phyloP scores from a whole-genome alignment of 2,888 invertebrate genomes.

The Lycia hirtaria region DNA sequence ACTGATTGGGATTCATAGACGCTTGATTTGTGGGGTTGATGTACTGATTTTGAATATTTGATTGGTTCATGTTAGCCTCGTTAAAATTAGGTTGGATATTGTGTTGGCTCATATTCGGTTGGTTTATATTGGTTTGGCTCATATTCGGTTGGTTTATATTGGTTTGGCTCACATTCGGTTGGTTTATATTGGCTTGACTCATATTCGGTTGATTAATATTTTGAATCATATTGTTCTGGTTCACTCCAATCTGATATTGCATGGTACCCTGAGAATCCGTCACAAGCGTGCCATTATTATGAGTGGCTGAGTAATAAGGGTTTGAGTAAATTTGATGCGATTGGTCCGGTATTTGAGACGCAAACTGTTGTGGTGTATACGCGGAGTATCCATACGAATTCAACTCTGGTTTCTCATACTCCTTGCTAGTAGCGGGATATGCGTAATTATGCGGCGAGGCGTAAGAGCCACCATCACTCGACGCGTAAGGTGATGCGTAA shows the following conservation, averaged over 20 bases:
- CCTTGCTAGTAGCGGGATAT: slow-evolving; percentile 57
- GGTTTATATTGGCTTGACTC: slow-evolving; percentile 30
- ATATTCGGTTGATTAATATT: slow-evolving; percentile 42
- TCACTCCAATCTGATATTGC: slow-evolving; percentile 38
- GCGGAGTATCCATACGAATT: slow-evolving; percentile 61
- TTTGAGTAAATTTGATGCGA: slow-evolving; percentile 62
- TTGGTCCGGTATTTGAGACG: slow-evolving; percentile 59
- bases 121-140: slow-evolving; percentile 12
- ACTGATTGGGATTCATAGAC: slow-evolving; percentile 5
- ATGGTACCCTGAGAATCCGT: slow-evolving; percentile 64
- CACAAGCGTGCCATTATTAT: slow-evolving; percentile 59
- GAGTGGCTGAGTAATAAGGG: slow-evolving; percentile 69
- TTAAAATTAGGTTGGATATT: slow-evolving; percentile 36
- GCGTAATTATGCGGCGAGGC: slow-evolving; percentile 56
- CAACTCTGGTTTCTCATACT: slow-evolving; percentile 64
- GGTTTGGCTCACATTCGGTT: slow-evolving; percentile 32
- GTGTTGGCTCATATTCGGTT: slow-evolving; percentile 5
- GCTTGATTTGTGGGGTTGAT: slow-evolving; percentile 7
- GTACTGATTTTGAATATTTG: slow-evolving; percentile 13
- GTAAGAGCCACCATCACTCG: slow-evolving; percentile 60
- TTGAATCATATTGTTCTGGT: slow-evolving; percentile 9
- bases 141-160: slow-evolving; percentile 41
- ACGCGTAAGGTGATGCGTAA: slow-evolving; percentile 57
- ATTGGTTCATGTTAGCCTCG: slow-evolving; percentile 16
- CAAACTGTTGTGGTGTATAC: slow-evolving; percentile 71